Evolutionary conservation across 2,797 vertebrate species (phyloP), one percentile per base, ranked within the genome.

Genomic region (Chrysocyon brachyurus): DNA sequence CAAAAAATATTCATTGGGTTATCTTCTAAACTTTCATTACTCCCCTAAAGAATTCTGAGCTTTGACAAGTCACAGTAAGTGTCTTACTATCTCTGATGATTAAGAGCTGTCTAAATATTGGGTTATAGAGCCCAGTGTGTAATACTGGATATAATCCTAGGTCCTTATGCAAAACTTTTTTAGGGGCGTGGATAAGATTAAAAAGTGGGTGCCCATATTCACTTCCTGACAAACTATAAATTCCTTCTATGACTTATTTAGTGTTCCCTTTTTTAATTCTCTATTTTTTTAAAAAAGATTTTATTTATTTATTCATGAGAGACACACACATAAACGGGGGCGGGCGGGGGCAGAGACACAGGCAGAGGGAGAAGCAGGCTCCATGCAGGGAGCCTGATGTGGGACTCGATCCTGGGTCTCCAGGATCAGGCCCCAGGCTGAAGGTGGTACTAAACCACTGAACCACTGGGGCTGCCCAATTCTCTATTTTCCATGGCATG

Each of bases 101-200:
- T 72, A 93, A 73, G 36, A 64, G 9, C 14, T 93, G 84, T 91
- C 31, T 63, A 91, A 94, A 70, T 91, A 77, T 57, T 89, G 82
- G 22, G 0, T 90, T 85, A 73, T 57, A 70, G 77, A 92, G 2
- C 11, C 61, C 17, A 89, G 4, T 66, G 26, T 22, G 63, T 21
- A 78, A 59, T 54, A 56, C 49, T 85, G n/a, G 28, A 40, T 66
- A 14, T 91, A 57, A 72, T 85, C 49, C 57, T 49, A 72, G 22
- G 6, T 28, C 2, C 31, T 78, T 36, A 77, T 33, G 52, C 8
- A 88, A 52, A 89, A 77, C 3, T 33, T 90, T 68, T 91, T 89
- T 40, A 11, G 40, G 54, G 12, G 26, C 31, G 64, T 61, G 9
- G 21, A 36, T 52, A 49, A 11, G 8, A 81, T 87, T 94, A 36